phyloP scores from a whole-genome alignment of 2,888 invertebrate species.

The Nemotelus nigrinus region DNA sequence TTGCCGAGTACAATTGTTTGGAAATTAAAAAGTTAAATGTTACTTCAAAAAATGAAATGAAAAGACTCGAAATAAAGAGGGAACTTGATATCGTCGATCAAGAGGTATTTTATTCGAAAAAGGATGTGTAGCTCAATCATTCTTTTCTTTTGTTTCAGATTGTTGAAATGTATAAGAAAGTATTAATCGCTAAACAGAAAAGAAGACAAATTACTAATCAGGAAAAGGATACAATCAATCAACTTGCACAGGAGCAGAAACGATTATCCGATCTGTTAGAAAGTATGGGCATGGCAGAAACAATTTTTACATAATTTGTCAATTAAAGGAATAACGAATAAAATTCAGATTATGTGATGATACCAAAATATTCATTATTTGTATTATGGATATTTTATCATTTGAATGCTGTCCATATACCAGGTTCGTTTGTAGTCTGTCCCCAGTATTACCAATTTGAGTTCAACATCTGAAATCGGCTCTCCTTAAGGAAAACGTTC shows the following conservation, averaged over 20 bases:
- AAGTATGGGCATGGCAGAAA: slow-evolving; percentile 50
- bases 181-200: slow-evolving; percentile 82
- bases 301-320: no score
- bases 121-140: neutral
- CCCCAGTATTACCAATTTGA: no score
- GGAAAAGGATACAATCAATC: slow-evolving; percentile 83
- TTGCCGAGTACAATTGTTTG: slow-evolving; percentile 82
- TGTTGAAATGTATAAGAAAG: slow-evolving; percentile 86
- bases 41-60: slow-evolving; percentile 81
- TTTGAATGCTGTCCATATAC: no score
- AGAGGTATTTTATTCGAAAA: slow-evolving; percentile 65
- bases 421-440: no score
- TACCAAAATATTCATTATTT: no score
- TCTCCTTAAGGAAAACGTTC: no score
- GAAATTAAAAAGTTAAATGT: slow-evolving; percentile 76
- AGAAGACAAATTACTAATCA: slow-evolving; percentile 81
- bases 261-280: slow-evolving; percentile 61
- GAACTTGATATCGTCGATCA: slow-evolving; percentile 79
- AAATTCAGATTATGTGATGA: no score
- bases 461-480: no score
- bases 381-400: no score
- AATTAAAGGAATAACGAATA: no score
- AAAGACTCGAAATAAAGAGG: slow-evolving; percentile 78
- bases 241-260: slow-evolving; percentile 75
- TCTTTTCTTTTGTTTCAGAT: slow-evolving; percentile 62